Evolutionary conservation across 2,888 invertebrate species (phyloP).

Genomic region (Zele albiditarsus): DNA sequence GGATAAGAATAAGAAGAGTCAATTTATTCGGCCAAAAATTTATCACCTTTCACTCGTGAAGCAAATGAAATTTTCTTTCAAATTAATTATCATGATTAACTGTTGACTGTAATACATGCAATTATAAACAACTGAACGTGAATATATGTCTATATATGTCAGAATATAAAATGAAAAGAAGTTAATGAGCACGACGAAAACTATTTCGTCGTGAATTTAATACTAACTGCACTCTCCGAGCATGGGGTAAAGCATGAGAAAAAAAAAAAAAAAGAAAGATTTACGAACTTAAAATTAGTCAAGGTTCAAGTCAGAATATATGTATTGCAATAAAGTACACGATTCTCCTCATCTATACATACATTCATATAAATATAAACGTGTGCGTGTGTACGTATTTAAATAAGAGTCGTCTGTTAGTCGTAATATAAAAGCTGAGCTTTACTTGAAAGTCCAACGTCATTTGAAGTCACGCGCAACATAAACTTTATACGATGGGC

Average conservation of each 20-base stretch:
- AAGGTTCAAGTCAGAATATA: background rate
- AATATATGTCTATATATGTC: background rate
- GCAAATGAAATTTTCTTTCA: background rate
- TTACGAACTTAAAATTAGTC: slow-evolving; percentile 42
- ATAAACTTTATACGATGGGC: slow-evolving; percentile 27
- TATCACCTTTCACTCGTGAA: too few relatives aligned
- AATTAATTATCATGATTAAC: background rate
- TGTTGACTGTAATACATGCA: background rate
- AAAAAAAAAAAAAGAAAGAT: slow-evolving; percentile 23
- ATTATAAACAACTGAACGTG: background rate
- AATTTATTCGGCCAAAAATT: too few relatives aligned
- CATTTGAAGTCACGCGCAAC: slow-evolving; percentile 21
- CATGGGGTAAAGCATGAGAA: background rate
- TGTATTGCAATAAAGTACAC: slow-evolving; percentile 1
- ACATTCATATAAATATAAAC: background rate
- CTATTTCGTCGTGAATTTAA: background rate
- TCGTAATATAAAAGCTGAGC: slow-evolving; percentile 12
- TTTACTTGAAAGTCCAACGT: slow-evolving; percentile 17
- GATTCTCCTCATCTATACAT: background rate
- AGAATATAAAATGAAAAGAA: slow-evolving; percentile 19
- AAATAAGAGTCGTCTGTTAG: background rate
- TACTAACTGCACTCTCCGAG: background rate
- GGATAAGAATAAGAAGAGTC: too few relatives aligned
- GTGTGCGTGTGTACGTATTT: background rate
- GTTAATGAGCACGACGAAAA: slow-evolving; percentile 31